Percentiles rank a stretch among this genome's conserved stretches.
These are phyloP conservation scores for Bucorvus abyssinicus DNA, from an alignment of 2,797 vertebrate genomes.

Conservation along the genomic window DNA sequence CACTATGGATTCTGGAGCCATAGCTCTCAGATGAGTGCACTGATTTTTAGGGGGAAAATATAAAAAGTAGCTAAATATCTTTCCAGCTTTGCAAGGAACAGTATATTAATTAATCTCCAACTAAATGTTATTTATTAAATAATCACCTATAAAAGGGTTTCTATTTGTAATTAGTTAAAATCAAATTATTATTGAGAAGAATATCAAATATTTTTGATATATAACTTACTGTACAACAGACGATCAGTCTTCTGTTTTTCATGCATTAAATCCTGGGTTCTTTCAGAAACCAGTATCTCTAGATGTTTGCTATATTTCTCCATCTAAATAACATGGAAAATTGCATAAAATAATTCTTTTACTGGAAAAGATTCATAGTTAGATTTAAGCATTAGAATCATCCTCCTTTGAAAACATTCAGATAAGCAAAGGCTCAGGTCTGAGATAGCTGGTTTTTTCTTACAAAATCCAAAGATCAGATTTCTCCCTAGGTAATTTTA, in stretches of 20 bases:
- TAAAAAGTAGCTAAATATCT: not conserved
- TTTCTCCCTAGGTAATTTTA: not conserved
- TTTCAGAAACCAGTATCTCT: slow-evolving; percentile 85
- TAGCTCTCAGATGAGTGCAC: not conserved
- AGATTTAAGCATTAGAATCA: not conserved
- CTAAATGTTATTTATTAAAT: not conserved
- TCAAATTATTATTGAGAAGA: not conserved
- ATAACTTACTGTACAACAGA: slow-evolving; percentile 84
- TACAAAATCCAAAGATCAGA: not conserved
- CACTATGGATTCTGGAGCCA: not conserved
- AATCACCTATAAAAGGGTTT: not conserved
- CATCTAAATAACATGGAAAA: slow-evolving; percentile 78
- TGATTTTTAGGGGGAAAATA: not conserved
- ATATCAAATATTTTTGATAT: not conserved
- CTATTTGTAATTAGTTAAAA: not conserved
- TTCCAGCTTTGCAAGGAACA: not conserved
- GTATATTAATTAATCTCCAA: not conserved
- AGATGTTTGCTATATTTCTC: slow-evolving; percentile 92
- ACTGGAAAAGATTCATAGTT: not conserved
- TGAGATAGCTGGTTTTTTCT: not conserved
- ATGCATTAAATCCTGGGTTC: slow-evolving; percentile 85
- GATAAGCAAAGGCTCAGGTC: not conserved
- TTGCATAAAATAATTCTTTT: not conserved
- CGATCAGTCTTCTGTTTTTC: slow-evolving; percentile 87
- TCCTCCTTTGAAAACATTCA: not conserved